Percentiles rank a stretch among this genome's conserved stretches.
phyloP scores from a whole-genome alignment of 2,888 invertebrate species.

The Spilarctia lutea region DNA sequence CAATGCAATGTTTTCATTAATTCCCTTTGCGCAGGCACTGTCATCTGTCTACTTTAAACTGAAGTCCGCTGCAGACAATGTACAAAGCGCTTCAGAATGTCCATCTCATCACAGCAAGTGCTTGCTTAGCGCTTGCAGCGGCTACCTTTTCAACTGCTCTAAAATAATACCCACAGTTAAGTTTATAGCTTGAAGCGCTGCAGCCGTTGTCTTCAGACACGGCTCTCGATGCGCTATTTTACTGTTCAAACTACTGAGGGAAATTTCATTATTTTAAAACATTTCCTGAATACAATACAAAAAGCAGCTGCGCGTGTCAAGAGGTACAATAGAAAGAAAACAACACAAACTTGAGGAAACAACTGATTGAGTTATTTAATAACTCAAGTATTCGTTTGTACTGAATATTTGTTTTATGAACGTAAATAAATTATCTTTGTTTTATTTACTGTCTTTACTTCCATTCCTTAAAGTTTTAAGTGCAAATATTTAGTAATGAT shows the following conservation, averaged over 20 bases:
- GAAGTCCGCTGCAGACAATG: conserved; percentile 34
- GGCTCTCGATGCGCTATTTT: conserved; percentile 27
- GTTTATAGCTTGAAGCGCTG: conserved; percentile 25
- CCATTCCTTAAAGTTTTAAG: not conserved
- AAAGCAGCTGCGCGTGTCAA: not conserved
- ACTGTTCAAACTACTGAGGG: conserved; percentile 24
- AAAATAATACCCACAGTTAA: not conserved
- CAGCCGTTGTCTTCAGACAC: not conserved
- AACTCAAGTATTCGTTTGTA: not conserved
- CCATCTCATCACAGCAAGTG: conserved; percentile 43
- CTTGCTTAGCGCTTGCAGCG: conserved; percentile 44
- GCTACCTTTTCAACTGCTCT: conserved; percentile 18
- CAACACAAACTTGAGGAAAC: not conserved
- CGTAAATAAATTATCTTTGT: not conserved
- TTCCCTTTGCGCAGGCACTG: not conserved
- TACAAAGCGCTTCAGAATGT: conserved; percentile 46
- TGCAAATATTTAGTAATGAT: not conserved
- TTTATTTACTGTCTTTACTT: not conserved
- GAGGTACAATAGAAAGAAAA: not conserved
- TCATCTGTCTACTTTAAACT: not conserved
- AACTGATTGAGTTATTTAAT: not conserved
- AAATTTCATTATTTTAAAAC: conserved; percentile 38
- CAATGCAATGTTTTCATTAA: conserved; percentile 12
- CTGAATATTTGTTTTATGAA: not conserved
- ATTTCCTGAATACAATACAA: conserved; percentile 22